phyloP scores from a whole-genome alignment of 2,797 vertebrate species.

The Oceanodroma leucorhoa region DNA sequence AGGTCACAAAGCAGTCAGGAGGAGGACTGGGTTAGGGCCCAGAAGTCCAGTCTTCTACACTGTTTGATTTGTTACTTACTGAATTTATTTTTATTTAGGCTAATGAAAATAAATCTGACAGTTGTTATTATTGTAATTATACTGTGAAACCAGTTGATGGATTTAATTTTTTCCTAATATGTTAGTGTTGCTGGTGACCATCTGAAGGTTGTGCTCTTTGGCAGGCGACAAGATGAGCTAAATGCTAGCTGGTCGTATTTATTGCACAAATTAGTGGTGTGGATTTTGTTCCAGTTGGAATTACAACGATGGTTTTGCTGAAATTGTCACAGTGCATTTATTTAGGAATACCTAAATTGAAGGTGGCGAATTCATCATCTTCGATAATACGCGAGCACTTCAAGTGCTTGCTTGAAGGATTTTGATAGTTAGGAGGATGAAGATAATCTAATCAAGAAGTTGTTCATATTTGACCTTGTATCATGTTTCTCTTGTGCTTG shows the following conservation, averaged over 20 bases:
- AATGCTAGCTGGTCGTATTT: accelerated
- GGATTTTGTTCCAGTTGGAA: not conserved
- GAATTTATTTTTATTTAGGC: not conserved
- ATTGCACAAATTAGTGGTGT: not conserved
- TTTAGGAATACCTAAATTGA: not conserved
- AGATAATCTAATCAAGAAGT: not conserved
- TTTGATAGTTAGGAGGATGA: not conserved
- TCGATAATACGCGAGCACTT: accelerated
- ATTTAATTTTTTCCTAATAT: not conserved
- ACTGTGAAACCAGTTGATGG: not conserved
- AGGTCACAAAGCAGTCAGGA: not conserved
- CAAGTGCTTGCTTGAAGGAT: not conserved
- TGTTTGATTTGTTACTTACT: not conserved
- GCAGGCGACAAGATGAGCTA: not conserved
- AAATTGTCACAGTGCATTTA: not conserved
- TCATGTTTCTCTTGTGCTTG: not conserved
- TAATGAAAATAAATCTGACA: not conserved
- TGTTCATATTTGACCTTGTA: not conserved
- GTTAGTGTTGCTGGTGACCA: not conserved
- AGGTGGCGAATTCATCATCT: not conserved
- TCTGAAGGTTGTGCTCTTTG: not conserved
- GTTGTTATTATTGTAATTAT: not conserved
- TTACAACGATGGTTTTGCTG: not conserved
- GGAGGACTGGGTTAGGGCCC: not conserved
- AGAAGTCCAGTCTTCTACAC: not conserved